Percentiles rank a stretch among this genome's conserved stretches.
Evolutionary conservation across 2,888 invertebrate genomes (phyloP).

Genomic region (Habrosyne pyritoides): DNA sequence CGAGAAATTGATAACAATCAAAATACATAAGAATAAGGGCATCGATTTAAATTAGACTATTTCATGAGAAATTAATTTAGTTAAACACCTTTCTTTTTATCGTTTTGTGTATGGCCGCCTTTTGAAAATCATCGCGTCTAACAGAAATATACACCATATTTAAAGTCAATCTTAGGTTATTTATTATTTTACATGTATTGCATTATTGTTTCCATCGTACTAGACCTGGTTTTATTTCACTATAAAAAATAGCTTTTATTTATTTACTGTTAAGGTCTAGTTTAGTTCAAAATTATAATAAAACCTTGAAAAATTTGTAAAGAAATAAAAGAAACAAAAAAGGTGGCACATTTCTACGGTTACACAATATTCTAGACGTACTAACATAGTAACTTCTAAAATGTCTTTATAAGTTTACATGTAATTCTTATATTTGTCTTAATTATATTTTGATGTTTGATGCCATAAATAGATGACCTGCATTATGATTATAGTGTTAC

Average conservation of each 20-base stretch:
- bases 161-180: neutral
- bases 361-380: neutral
- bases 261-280: neutral
- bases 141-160: neutral
- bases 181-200: neutral
- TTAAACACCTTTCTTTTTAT: neutral
- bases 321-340: neutral
- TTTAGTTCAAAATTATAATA: neutral
- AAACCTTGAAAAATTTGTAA: neutral
- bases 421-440: conserved; percentile 6
- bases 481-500: conserved; percentile 28
- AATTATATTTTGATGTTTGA: conserved; percentile 29
- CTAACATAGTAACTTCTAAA: conserved; percentile 21
- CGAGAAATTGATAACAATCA: no score
- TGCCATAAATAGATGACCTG: conserved; percentile 47
- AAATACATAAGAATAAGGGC: neutral
- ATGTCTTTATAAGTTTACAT: conserved; percentile 35
- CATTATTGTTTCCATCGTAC: neutral
- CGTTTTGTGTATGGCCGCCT: neutral
- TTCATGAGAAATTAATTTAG: neutral
- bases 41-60: neutral
- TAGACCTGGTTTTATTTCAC: neutral
- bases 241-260: neutral
- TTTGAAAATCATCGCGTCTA: neutral
- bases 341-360: neutral